These are phyloP conservation scores for Takifugu rubripes DNA, from an alignment of 2,797 vertebrate species.

Conservation along the genomic window DNA sequence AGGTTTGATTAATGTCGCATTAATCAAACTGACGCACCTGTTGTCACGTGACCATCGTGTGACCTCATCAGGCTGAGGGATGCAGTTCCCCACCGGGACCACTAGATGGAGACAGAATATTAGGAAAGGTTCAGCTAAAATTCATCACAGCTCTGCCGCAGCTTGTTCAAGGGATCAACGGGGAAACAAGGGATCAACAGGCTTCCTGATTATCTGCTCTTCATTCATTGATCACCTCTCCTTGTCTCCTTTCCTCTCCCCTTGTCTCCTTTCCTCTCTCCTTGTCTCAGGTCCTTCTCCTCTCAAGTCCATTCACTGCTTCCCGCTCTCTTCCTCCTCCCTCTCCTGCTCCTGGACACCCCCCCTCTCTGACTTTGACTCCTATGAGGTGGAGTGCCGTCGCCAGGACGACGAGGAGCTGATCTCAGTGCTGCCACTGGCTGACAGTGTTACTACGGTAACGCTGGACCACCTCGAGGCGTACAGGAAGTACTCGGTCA, in stretches of 20 bases:
- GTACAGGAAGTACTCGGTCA: constrained; percentile 85
- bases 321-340: constrained; percentile 87
- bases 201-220: too few relatives aligned
- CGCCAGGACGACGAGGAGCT: constrained; percentile 75
- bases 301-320: constrained; percentile 85
- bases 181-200: too few relatives aligned
- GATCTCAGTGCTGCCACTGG: constrained; percentile 35
- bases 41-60: too few relatives aligned
- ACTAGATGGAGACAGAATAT: constrained; percentile 31
- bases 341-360: constrained; percentile 89
- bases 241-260: neutral
- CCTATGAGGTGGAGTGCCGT: constrained; percentile 85
- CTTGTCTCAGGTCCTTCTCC: constrained; percentile 77
- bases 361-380: constrained; percentile 86
- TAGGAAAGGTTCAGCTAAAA: too few relatives aligned
- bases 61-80: too few relatives aligned
- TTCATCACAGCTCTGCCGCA: too few relatives aligned
- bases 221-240: too few relatives aligned
- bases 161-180: too few relatives aligned
- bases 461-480: constrained; percentile 83
- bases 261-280: accelerated
- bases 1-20: constrained; percentile 37
- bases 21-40: too few relatives aligned
- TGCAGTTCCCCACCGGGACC: constrained; percentile 1
- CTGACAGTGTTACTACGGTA: constrained; percentile 71